Conservation (phyloP, 2,113 vertebrate species). For the Pollachius pollachius region DNA sequence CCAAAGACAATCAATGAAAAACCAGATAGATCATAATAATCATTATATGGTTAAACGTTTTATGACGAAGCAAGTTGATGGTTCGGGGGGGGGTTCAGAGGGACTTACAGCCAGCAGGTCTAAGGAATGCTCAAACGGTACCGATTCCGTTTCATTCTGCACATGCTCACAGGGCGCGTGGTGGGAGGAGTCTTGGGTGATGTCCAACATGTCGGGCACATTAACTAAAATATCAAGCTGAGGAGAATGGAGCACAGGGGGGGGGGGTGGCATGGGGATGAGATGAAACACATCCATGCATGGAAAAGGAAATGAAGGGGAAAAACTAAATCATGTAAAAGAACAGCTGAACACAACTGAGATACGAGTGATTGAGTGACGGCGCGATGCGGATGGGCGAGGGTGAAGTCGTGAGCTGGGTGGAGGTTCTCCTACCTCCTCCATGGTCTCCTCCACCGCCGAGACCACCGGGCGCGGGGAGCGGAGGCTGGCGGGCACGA, state of each 20-base stretch:
- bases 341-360: too few species aligned
- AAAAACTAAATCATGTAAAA: too few species aligned
- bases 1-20: too few species aligned
- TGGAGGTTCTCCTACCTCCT: constrained; percentile 77
- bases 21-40: too few species aligned
- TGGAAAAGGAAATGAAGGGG: too few species aligned
- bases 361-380: too few species aligned
- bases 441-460: constrained; percentile 87
- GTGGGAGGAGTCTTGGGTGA: constrained; percentile 65
- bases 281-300: too few species aligned
- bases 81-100: background rate
- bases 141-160: constrained; percentile 44
- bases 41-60: too few species aligned
- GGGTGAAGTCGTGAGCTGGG: too few species aligned
- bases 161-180: constrained; percentile 52
- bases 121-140: constrained; percentile 69
- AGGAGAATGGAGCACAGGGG: constrained; percentile 6
- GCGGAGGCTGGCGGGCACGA: constrained; percentile 83
- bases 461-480: constrained; percentile 73
- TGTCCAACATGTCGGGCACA: constrained; percentile 72
- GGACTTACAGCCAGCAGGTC: constrained; percentile 77
- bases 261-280: too few species aligned
- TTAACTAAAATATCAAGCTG: constrained; percentile 87
- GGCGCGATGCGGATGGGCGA: too few species aligned
- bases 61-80: too few species aligned